A percentile compares a stretch with the other conserved stretches of the same genome.
Evolutionary conservation across 2,797 vertebrate species (phyloP).

Genomic region (Notoglanidium macrostoma): DNA sequence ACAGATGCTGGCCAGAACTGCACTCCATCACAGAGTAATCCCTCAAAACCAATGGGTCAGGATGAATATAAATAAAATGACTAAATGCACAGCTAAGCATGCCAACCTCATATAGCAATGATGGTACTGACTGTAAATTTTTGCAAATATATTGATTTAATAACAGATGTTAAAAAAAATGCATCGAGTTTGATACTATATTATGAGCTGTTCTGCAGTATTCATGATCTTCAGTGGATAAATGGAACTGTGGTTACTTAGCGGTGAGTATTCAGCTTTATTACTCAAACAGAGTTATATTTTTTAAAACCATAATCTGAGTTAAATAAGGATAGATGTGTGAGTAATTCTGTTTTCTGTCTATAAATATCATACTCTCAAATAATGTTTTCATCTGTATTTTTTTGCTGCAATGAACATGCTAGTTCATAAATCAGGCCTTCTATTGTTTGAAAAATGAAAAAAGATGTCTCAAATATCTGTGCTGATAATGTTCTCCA

Average conservation of each 20-base stretch:
- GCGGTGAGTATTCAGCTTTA: constrained; percentile 39
- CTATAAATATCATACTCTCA: constrained; percentile 67
- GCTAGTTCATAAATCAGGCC: constrained; percentile 84
- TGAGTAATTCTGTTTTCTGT: constrained; percentile 63
- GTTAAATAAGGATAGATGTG: constrained; percentile 47
- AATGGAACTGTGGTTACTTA: constrained; percentile 47
- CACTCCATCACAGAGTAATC: constrained; percentile 68
- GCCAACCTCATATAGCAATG: constrained; percentile 54
- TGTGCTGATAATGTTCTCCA: constrained; percentile 81
- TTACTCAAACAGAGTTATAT: constrained; percentile 41
- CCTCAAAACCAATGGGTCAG: constrained; percentile 58
- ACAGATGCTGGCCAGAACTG: constrained; percentile 63
- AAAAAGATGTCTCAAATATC: constrained; percentile 85
- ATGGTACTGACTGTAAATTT: constrained; percentile 27
- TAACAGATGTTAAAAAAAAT: constrained; percentile 20
- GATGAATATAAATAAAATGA: constrained; percentile 26
- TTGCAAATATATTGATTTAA: constrained; percentile 38
- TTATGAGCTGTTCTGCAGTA: neutral
- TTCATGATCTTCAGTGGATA: constrained; percentile 15
- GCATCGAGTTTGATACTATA: constrained; percentile 1
- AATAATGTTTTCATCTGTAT: constrained; percentile 78
- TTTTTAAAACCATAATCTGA: constrained; percentile 32
- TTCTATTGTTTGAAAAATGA: constrained; percentile 83
- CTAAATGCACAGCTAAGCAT: constrained; percentile 38
- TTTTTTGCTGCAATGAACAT: constrained; percentile 76